phyloP scores from a whole-genome alignment of 1,140 invertebrate genomes.

The Sycophaga agraensis region DNA sequence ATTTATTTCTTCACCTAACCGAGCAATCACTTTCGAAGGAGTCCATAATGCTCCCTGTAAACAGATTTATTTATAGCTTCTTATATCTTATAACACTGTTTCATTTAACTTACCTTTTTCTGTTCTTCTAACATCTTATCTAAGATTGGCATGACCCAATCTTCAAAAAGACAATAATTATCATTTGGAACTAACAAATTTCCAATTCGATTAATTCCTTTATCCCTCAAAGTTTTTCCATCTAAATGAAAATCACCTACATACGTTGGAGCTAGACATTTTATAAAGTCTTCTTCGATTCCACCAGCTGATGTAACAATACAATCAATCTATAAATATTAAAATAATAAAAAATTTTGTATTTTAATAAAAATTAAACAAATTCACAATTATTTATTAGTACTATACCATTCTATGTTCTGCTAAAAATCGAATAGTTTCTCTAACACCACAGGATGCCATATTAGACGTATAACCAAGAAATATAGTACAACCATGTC shows the following conservation, averaged over 20 bases:
- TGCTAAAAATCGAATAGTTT: slow-evolving; percentile 86
- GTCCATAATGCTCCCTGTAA: slow-evolving; percentile 78
- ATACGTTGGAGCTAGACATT: slow-evolving; percentile 94
- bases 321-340: slow-evolving; percentile 76
- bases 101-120: slow-evolving; percentile 59
- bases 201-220: slow-evolving; percentile 95
- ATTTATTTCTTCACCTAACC: slow-evolving; percentile 88
- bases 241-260: slow-evolving; percentile 87
- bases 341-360: not conserved
- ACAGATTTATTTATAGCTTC: slow-evolving; percentile 9
- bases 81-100: slow-evolving; percentile 19
- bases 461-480: slow-evolving; percentile 98
- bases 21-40: slow-evolving; percentile 84
- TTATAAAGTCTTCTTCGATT: slow-evolving; percentile 98
- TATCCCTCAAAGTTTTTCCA: slow-evolving; percentile 75
- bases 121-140: slow-evolving; percentile 92
- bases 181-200: slow-evolving; percentile 98
- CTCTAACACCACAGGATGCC: slow-evolving; percentile 91
- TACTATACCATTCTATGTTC: slow-evolving; percentile 77
- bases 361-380: slow-evolving; percentile 2
- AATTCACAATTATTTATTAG: not conserved
- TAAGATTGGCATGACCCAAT: slow-evolving; percentile 95
- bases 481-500: slow-evolving; percentile 92
- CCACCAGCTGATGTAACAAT: slow-evolving; percentile 98
- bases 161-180: slow-evolving; percentile 98